A percentile compares a stretch with the other conserved stretches of the same genome.
Evolutionary conservation across 1,140 invertebrate species (phyloP).

Genomic region (Sycobia sp.): DNA sequence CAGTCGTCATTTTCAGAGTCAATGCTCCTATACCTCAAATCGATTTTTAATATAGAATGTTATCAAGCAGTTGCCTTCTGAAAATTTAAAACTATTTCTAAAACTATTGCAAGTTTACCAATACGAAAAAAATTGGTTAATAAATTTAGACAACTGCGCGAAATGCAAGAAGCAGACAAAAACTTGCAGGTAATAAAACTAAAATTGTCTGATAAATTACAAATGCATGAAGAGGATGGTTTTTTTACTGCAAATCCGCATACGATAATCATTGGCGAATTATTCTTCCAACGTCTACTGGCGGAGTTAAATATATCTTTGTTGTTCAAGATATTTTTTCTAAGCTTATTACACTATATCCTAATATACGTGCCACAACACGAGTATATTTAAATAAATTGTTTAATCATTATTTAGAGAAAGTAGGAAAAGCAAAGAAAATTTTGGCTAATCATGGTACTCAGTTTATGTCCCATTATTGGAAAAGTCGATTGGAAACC

Average conservation of each 20-base stretch:
- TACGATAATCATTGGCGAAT: conserved; percentile 8
- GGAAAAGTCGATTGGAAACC: conserved; percentile 3
- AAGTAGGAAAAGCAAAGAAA: neutral
- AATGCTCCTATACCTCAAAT: neutral
- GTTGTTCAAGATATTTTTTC: conserved; percentile 8
- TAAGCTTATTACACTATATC: conserved; percentile 17
- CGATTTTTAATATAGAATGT: too few relatives aligned
- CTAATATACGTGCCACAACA: conserved; percentile 5
- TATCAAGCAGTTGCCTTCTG: neutral
- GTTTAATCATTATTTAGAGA: neutral
- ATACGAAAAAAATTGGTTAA: neutral
- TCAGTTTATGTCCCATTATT: conserved; percentile 42
- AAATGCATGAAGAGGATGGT: conserved; percentile 5
- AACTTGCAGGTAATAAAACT: conserved; percentile 17
- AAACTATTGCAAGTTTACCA: neutral
- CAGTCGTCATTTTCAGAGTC: neutral
- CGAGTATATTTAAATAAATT: neutral
- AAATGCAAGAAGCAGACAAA: conserved; percentile 22
- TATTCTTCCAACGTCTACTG: conserved; percentile 4
- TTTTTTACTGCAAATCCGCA: conserved; percentile 13
- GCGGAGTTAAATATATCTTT: conserved; percentile 21
- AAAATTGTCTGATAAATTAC: neutral
- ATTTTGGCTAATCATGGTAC: neutral
- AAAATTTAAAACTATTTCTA: neutral
- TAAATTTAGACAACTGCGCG: conserved; percentile 29